Base-by-base conservation (phyloP, 1,140 invertebrate genomes). In the Bombus consobrinus region DNA sequence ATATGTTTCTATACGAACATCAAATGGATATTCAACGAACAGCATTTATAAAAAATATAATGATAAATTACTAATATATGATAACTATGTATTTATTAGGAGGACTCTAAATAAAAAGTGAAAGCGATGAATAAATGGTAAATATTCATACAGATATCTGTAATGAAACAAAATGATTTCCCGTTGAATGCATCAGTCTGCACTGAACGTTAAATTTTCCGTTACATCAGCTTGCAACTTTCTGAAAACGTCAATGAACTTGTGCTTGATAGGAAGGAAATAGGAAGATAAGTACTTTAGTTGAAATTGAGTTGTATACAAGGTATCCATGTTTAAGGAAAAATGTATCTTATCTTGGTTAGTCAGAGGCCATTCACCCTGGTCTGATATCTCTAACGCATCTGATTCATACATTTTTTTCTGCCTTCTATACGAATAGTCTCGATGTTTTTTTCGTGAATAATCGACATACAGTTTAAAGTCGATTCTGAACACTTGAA, bases 321-420 rank as follows among this genome's bases (percentile, higher is more conserved):
- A 78, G 71, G 43, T 59, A n/a, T 72, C 64, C 28, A 32, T 77
- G 64, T 66, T 53, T 71, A 81, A 71, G 59, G 57, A 43, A 83
- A 88, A 81, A 85, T 75, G 18, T 53, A 41, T 73, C 81, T 79
- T 88, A 81, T 88, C 81, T 85, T 66, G 41, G 86, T 76, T 69
- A 72, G 80, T 72, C 25, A 69, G 86, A 88, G 87, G 81, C 59
- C 77, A 81, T 89, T 89, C 87, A 88, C 74, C 83, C 83, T 73
- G 39, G 64, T 75, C 64, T n/a, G 79, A 62, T 86, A 86, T 82
- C 79, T 82, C 62, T 64, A 59, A 74, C 32, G 66, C 57, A 88
- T 69, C 87, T 85, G 79, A 88, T 89, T 86, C 77, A 59, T 77
- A 66, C n/a, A 71, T 43, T 85, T 85, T 87, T 57, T 78, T 8